A percentile compares a stretch with the other conserved stretches of the same genome.
Conservation (phyloP, 1,140 invertebrate species). For the Neodiprion fabricii region DNA sequence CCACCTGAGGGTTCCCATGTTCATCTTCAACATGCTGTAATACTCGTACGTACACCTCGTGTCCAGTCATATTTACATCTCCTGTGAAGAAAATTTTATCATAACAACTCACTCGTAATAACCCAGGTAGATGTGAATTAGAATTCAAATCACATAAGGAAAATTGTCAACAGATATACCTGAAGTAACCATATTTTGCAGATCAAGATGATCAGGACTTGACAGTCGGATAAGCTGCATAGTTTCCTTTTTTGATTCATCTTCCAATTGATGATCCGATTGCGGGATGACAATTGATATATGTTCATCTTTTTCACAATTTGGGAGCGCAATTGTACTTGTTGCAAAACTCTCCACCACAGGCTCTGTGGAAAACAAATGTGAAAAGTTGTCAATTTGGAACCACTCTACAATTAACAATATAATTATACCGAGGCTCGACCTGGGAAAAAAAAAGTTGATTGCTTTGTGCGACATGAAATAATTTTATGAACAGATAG, state of each 20-base stretch:
- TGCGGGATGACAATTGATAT: background rate
- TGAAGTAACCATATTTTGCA: constrained; percentile 32
- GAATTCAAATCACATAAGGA: too few species aligned
- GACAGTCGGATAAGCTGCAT: constrained; percentile 33
- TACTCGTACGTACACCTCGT: constrained; percentile 32
- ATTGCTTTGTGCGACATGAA: too few species aligned
- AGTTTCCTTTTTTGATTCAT: constrained; percentile 21
- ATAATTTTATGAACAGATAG: too few species aligned
- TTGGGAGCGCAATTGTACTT: background rate
- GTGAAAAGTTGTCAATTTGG: too few species aligned
- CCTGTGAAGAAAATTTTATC: background rate
- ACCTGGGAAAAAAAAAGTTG: too few species aligned
- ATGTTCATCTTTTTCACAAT: too few species aligned
- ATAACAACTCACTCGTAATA: background rate
- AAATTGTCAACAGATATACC: constrained; percentile 20
- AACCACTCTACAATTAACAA: too few species aligned
- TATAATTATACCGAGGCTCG: too few species aligned
- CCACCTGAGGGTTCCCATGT: constrained; percentile 16
- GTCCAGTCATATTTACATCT: background rate
- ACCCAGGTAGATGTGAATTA: background rate
- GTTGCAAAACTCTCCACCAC: background rate
- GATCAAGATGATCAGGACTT: constrained; percentile 24
- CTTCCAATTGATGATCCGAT: background rate
- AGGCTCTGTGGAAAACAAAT: background rate
- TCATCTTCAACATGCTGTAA: constrained; percentile 31